phyloP scores from a whole-genome alignment of 2,113 vertebrate species.

The Zonotrichia leucophrys region DNA sequence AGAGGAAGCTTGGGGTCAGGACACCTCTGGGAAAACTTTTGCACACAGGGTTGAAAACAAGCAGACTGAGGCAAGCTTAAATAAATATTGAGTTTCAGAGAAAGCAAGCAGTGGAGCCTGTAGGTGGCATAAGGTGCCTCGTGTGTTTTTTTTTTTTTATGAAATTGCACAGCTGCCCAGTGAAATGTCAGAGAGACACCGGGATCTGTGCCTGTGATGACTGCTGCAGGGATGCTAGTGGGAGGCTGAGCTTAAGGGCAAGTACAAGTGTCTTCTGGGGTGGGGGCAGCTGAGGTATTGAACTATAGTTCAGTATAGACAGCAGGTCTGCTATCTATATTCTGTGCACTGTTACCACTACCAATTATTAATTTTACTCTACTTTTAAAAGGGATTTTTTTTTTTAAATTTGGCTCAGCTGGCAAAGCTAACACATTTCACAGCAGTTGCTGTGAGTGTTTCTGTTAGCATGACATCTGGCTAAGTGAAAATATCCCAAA shows the following conservation, averaged over 20 bases:
- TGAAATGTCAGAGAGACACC: background rate
- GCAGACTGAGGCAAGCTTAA: background rate
- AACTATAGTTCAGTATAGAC: background rate
- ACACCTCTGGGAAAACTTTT: background rate
- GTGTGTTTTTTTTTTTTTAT: background rate
- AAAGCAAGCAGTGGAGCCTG: background rate
- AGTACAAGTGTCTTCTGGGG: background rate
- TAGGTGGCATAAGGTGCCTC: conserved; percentile 32
- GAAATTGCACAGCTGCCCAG: background rate
- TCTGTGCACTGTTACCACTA: background rate
- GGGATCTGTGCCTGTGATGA: background rate
- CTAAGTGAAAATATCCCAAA: background rate
- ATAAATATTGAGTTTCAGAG: background rate
- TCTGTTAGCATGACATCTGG: background rate
- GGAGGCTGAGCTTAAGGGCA: background rate
- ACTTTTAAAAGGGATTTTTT: background rate
- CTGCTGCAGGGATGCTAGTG: background rate
- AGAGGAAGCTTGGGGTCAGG: background rate
- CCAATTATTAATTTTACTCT: background rate
- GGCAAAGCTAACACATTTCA: background rate
- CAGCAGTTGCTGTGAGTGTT: background rate
- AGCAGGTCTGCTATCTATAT: background rate
- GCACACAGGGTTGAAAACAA: background rate
- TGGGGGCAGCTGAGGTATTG: background rate
- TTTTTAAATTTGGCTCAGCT: background rate